phyloP scores from a whole-genome alignment of 2,888 invertebrate genomes.

The Drosophila anomelani region DNA sequence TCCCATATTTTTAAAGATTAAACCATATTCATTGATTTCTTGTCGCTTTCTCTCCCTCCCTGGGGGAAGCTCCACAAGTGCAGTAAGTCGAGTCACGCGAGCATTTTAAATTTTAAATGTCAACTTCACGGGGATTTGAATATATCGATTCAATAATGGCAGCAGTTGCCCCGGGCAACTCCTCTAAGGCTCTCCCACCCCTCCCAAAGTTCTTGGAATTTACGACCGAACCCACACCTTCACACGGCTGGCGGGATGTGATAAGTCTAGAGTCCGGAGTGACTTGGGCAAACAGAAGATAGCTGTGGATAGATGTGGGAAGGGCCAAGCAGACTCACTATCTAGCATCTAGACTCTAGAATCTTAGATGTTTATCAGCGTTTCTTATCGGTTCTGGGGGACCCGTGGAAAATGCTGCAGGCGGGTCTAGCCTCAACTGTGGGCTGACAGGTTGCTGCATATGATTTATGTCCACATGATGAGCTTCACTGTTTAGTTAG shows the following conservation, averaged over 20 bases:
- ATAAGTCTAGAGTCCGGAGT: conserved; percentile 39
- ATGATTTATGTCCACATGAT: conserved; percentile 51
- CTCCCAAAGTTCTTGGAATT: conserved; percentile 33
- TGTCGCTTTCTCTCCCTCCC: neutral
- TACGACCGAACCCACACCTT: conserved; percentile 45
- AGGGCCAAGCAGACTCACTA: conserved; percentile 8
- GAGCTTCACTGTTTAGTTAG: conserved; percentile 23
- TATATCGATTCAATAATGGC: conserved; percentile 69
- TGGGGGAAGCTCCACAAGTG: conserved; percentile 27
- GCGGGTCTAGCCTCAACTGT: conserved; percentile 25
- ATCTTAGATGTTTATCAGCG: conserved; percentile 51
- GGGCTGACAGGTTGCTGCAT: conserved; percentile 57
- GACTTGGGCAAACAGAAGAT: conserved; percentile 60
- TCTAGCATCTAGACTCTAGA: conserved; percentile 33
- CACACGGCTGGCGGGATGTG: conserved; percentile 30
- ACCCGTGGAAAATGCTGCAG: conserved; percentile 50
- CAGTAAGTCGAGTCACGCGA: conserved; percentile 41
- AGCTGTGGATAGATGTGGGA: conserved; percentile 35
- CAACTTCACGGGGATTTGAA: conserved; percentile 49
- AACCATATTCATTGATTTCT: conserved; percentile 24
- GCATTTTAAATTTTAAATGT: conserved; percentile 47
- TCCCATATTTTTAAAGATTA: neutral
- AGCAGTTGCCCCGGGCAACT: conserved; percentile 32
- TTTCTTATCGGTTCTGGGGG: conserved; percentile 16
- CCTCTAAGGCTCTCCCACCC: conserved; percentile 5